These are phyloP conservation scores for Lasius fuliginosus DNA, from an alignment of 2,888 invertebrate species.

Conservation along the genomic window DNA sequence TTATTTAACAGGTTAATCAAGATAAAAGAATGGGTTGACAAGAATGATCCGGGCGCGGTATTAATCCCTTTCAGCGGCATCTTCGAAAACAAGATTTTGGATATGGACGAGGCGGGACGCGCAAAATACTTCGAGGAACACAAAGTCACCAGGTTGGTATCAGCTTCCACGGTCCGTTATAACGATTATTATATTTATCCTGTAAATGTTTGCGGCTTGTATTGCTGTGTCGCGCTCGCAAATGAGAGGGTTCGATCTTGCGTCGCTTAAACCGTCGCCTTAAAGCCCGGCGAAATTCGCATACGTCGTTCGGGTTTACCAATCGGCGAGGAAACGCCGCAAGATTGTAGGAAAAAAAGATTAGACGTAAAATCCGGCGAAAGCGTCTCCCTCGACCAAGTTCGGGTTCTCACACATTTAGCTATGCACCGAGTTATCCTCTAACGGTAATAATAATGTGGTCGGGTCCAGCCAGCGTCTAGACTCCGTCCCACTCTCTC, in stretches of 20 bases:
- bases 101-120: conserved; percentile 93
- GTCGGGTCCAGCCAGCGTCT: conserved; percentile 76
- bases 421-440: conserved; percentile 73
- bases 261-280: neutral
- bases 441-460: conserved; percentile 74
- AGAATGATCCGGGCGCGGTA: conserved; percentile 96
- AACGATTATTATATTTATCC: conserved; percentile 37
- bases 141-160: conserved; percentile 91
- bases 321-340: conserved; percentile 33
- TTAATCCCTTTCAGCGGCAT: conserved; percentile 98
- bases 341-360: conserved; percentile 37
- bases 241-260: conserved; percentile 46
- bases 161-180: conserved; percentile 8
- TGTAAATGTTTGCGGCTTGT: conserved; percentile 24
- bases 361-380: conserved; percentile 53
- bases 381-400: conserved; percentile 29
- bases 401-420: conserved; percentile 75
- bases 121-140: conserved; percentile 94
- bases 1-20: conserved; percentile 92
- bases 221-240: conserved; percentile 58
- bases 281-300: conserved; percentile 36
- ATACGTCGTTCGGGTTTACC: conserved; percentile 24
- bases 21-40: conserved; percentile 99
- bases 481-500: conserved; percentile 78
- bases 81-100: conserved; percentile 94